Base-by-base conservation (phyloP, 2,888 invertebrate genomes). In the Thereva nobilitata region DNA sequence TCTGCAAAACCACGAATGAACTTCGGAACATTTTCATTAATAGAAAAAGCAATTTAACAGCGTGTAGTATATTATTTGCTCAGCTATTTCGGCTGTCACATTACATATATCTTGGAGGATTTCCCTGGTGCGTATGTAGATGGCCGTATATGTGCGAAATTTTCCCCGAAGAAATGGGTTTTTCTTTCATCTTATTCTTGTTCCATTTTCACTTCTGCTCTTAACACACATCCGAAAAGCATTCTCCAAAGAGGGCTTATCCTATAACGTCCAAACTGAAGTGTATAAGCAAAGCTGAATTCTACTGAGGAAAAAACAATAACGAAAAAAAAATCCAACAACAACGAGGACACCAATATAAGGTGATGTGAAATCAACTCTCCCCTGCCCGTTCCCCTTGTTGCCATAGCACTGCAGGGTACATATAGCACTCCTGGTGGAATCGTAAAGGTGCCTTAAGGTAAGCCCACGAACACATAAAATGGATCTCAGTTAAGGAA, bases 371-470 rank as follows among this genome's bases (percentile, higher is more conserved):
- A 55, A 12, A 55, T 41, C 41, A 55, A 9, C 41, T 55, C 45
- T 12, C 47, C 47, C 37, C 7, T 47, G 12, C 47, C 49, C 59
- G 23, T 2, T 23, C 23, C 23, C 23, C 23, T 23, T 23, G 23
- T 23, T 38, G 47, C 38, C 7, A 23, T 42, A 9, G 34, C 57
- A 10, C 59, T 40, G 12, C 59, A 59, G 59, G 59, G 49, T 12
- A 49, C 59, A 59, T 53, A 65, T 61, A 67, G 67, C 67, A 70
- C 67, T 68, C 71, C 63, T 66, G 38, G 67, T 56, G 64, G 67
- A 68, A 66, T 71, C 71, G 69, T 71, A 70, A 71, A 71, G 70
- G 71, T 70, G 70, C 67, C 70, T 70, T 71, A 70, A 66, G 69
- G 64, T 68, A 71, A 70, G 68, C 70, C 65, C 44, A 52, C 37